A percentile compares a stretch with the other conserved stretches of the same genome.
phyloP scores from a whole-genome alignment of 2,888 invertebrate species.

The Trachelus stipa region DNA sequence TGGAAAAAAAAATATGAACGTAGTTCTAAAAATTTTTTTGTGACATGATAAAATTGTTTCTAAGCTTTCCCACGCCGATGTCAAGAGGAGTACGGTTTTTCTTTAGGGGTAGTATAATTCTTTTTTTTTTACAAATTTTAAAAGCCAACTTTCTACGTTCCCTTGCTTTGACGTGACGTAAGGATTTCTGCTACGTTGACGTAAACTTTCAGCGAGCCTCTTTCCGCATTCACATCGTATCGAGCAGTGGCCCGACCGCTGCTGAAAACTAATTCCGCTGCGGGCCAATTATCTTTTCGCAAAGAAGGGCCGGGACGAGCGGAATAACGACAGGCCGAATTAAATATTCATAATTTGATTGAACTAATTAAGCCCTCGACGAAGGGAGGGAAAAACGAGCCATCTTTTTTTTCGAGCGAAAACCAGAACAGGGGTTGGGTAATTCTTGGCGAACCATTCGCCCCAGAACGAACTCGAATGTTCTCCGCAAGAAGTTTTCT shows the following conservation, averaged over 20 bases:
- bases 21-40: too few relatives aligned
- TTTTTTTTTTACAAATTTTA: too few relatives aligned
- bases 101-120: too few relatives aligned
- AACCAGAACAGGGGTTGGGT: slow-evolving; percentile 26
- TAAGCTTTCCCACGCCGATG: too few relatives aligned
- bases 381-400: not conserved
- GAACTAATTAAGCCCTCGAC: slow-evolving; percentile 35
- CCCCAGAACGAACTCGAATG: slow-evolving; percentile 41
- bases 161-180: not conserved
- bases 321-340: slow-evolving; percentile 29
- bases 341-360: slow-evolving; percentile 43
- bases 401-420: slow-evolving; percentile 18
- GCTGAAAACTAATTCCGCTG: slow-evolving; percentile 31
- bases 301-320: slow-evolving; percentile 15
- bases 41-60: too few relatives aligned
- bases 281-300: slow-evolving; percentile 32
- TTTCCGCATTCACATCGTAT: slow-evolving; percentile 14
- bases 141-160: not conserved
- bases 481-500: not conserved
- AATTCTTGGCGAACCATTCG: slow-evolving; percentile 50
- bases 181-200: not conserved
- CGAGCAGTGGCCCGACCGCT: slow-evolving; percentile 3
- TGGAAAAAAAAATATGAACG: not conserved
- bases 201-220: not conserved
- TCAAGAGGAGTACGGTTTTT: too few relatives aligned